Evolutionary conservation across 2,888 invertebrate genomes (phyloP), one percentile per base, ranked within the genome.

Genomic region (Acronicta leporina): DNA sequence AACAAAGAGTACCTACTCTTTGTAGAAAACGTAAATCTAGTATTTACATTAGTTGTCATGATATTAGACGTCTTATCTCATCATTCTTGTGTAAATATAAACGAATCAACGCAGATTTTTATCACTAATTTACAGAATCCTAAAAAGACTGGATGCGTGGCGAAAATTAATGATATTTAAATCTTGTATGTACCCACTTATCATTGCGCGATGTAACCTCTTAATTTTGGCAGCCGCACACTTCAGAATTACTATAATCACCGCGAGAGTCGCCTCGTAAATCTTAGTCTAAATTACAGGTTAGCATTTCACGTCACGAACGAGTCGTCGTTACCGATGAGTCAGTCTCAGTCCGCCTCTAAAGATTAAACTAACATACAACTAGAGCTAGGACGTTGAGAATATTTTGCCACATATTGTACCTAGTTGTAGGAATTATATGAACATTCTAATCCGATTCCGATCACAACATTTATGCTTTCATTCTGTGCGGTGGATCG

Each of bases 211-310:
- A 64, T 80, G 79, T 83, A 84, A 84, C 79, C 83, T 87, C 86
- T 90, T 87, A 79, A 90, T 91, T 91, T 92, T 84, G 91, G 90
- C 87, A 89, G 89, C 80, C 82, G 84, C 84, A 80, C 76, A 78
- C 81, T 67, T 73, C 51, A 68, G 82, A 88, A 92, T 92, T 78
- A 90, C 90, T 87, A 85, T 91, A 90, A 92, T 92, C 86, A 91
- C 84, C 67, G 84, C 82, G 77, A 78, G 86, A 81, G 87, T 87
- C 84, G 87, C 85, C 86, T 88, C 88, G 84, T 93, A 90, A 92
- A 92, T 92, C 92, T 84, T 80, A 75, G 75, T 64, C 77, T 68
- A 90, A 91, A 93, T 94, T 91, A 88, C 83, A 85, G 85, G 87
- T 85, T 91, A 80, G 51, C 82, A 83, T 84, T 84, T 84, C 86